These are phyloP conservation scores for Clanis bilineata DNA, from an alignment of 2,888 invertebrate genomes.

Conservation along the genomic window DNA sequence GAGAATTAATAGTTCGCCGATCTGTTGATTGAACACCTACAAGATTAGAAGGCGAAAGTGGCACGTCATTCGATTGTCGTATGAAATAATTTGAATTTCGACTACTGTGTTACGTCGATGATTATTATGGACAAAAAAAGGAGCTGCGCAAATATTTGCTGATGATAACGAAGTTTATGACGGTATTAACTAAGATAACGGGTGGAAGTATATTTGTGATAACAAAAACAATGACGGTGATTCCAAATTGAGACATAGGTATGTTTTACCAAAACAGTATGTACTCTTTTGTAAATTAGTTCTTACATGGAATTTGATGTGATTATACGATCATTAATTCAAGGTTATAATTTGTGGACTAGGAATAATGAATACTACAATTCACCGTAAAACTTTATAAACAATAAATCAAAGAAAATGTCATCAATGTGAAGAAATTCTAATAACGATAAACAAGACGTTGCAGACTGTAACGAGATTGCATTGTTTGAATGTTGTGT, in stretches of 20 bases:
- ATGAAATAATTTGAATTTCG: constrained; percentile 53
- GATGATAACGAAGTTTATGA: not conserved
- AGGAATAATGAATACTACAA: too few relatives aligned
- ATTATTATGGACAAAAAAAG: constrained; percentile 16
- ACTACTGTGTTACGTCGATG: constrained; percentile 51
- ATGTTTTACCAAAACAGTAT: not conserved
- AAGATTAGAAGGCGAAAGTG: constrained; percentile 58
- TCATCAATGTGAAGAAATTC: not conserved
- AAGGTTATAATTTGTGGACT: too few relatives aligned
- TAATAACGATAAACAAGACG: constrained; percentile 2
- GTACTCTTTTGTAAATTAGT: not conserved
- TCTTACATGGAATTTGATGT: too few relatives aligned
- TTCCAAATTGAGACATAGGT: constrained; percentile 13
- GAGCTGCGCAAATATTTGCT: constrained; percentile 4
- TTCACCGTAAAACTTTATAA: not conserved
- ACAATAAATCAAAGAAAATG: not conserved
- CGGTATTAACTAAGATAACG: not conserved
- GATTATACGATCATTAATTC: too few relatives aligned
- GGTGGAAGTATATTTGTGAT: not conserved
- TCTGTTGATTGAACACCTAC: constrained; percentile 60
- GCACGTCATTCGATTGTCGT: constrained; percentile 47
- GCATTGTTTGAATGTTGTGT: constrained; percentile 15
- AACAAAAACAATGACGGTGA: constrained; percentile 20
- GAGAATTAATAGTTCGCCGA: constrained; percentile 35
- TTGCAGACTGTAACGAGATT: constrained; percentile 11